Evolutionary conservation across 2,113 vertebrate genomes (phyloP), one percentile per base, ranked within the genome.

Genomic region (Ibidorhyncha struthersii): DNA sequence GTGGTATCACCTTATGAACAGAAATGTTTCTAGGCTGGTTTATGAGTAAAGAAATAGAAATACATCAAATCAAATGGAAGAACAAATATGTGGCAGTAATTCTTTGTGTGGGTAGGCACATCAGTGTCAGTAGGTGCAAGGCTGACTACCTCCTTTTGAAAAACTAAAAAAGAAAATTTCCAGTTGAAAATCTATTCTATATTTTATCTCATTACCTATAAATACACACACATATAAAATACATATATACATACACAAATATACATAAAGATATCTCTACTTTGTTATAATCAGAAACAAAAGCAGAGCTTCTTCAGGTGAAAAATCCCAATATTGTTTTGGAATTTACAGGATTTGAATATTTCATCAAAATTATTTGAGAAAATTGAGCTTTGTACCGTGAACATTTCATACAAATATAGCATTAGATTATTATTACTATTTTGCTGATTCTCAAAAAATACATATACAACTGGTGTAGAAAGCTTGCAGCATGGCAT

Each of bases 191-290:
- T 9, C 3, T 23, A 6, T 63, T 65, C 61, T 23, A 5, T 43
- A 38, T 61, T 82, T 82, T 58, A 4, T 45, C 14, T 78, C 8
- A n/a, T 52, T 30, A n/a, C n/a, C n/a, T n/a, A 30, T 9, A 45
- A 3, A 16, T 4, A 45, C 14, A 29, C 12, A 43, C 8, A 55
- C 6, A 50, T 6, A 32, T 2, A 14, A 71, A n/a, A 40, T 29
- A n/a, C 6, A 29, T 36, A 2, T 4, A 26, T 36, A 2, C 2
- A 6, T n/a, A 59, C 1, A 62, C 25, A 40, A 6, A 15, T 36
- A 41, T 5, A 17, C 23, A n/a, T 29, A 43, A 18, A 69, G 2
- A 41, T 22, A 34, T 45, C 2, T 59, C 16, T 66, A 36, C 1
- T 11, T 70, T 47, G 2, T 61, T 80, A 41, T 27, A 76, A 40